Evolutionary conservation across 2,888 invertebrate species (phyloP).

Genomic region (Blastobasis adustella): DNA sequence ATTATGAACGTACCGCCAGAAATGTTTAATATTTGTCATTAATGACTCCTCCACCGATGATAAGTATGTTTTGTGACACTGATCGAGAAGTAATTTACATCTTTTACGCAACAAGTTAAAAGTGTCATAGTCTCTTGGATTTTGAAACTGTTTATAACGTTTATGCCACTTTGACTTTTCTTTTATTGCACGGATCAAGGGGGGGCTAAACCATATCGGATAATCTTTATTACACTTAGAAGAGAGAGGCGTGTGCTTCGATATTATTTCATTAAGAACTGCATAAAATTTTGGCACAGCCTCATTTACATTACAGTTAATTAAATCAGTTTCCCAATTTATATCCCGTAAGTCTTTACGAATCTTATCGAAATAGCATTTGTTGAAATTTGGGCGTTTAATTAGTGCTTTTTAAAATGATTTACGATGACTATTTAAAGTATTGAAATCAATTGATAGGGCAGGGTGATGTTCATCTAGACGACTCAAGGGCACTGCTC

Average conservation of each 20-base stretch:
- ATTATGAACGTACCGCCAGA: conserved; percentile 8
- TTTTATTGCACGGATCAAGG: conserved; percentile 2
- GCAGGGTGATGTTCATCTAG: conserved; percentile 7
- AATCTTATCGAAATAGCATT: conserved; percentile 2
- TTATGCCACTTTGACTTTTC: conserved; percentile 8
- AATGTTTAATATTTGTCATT: neutral
- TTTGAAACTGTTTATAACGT: conserved; percentile 6
- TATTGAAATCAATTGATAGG: neutral
- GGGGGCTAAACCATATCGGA: conserved; percentile 8
- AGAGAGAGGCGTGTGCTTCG: conserved; percentile 1
- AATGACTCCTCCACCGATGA: conserved; percentile 2
- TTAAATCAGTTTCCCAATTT: conserved; percentile 1
- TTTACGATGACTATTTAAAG: neutral
- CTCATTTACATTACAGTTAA: conserved; percentile 1
- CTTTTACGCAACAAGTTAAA: conserved; percentile 6
- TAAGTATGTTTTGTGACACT: conserved; percentile 1
- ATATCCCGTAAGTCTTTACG: neutral
- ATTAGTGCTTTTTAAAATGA: neutral
- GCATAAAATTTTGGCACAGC: too few relatives aligned
- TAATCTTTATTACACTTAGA: neutral
- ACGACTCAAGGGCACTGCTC: neutral
- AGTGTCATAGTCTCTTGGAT: conserved; percentile 9
- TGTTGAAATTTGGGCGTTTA: conserved; percentile 3
- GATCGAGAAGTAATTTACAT: conserved; percentile 2
- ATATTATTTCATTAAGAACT: neutral